phyloP scores from a whole-genome alignment of 2,113 vertebrate species.

The Bos taurus region ARS-UCD2.0 NC_037339.1:26895001-26895500 shows the following conservation, averaged over 20 bases:
- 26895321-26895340: not conserved
- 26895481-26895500: not conserved
- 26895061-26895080: not conserved
- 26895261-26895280: not conserved
- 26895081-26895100: not conserved
- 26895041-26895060: not conserved
- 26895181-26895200: not conserved
- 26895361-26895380: not conserved
- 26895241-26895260: not conserved
- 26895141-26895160: not conserved
- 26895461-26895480: not conserved
- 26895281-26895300: not conserved
- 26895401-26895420: not conserved
- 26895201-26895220: not conserved
- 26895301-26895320: not conserved
- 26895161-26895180: not conserved
- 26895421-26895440: not conserved
- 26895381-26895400: not conserved
- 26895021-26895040: not conserved
- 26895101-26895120: not conserved
- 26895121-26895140: not conserved
- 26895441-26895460: not conserved
- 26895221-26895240: not conserved
- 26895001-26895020: not conserved
- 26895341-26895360: not conserved